These are phyloP conservation scores for Eulemur rubriventer DNA, from an alignment of 2,797 vertebrate genomes.

Conservation along the genomic window DNA sequence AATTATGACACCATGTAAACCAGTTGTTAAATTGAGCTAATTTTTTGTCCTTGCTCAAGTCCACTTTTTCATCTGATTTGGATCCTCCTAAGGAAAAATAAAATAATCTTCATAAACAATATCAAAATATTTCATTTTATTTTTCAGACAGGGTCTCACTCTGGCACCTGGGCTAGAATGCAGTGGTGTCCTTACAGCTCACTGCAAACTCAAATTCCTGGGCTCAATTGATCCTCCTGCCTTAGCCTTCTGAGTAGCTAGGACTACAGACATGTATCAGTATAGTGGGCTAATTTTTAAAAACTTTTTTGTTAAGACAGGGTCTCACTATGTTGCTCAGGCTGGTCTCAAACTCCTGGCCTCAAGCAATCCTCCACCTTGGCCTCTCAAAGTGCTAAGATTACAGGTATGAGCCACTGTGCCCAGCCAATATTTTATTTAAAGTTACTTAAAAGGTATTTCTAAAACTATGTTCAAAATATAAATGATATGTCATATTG, in stretches of 20 bases:
- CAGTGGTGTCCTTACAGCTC: too few relatives aligned
- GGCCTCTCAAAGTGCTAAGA: not conserved
- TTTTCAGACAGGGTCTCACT: not conserved
- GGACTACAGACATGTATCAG: too few relatives aligned
- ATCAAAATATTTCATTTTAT: not conserved
- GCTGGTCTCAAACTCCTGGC: not conserved
- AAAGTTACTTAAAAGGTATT: constrained; percentile 44
- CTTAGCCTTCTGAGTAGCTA: too few relatives aligned
- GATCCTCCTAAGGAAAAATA: constrained; percentile 88
- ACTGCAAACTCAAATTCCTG: too few relatives aligned
- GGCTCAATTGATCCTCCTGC: too few relatives aligned
- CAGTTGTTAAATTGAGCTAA: constrained; percentile 99
- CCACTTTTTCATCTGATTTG: constrained; percentile 97
- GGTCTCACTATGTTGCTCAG: too few relatives aligned
- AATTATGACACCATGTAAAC: constrained; percentile 99
- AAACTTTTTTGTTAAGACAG: too few relatives aligned
- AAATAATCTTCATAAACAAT: constrained; percentile 26
- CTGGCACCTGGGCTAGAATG: too few relatives aligned
- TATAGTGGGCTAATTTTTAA: too few relatives aligned
- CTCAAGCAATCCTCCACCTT: not conserved
- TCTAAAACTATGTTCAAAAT: constrained; percentile 42
- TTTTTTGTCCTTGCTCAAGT: constrained; percentile 98
- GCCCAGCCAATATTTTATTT: not conserved
- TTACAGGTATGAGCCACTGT: not conserved
- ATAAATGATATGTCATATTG: not conserved